These are phyloP conservation scores for Archips crataeganus DNA, from an alignment of 2,888 invertebrate species.

Conservation along the genomic window DNA sequence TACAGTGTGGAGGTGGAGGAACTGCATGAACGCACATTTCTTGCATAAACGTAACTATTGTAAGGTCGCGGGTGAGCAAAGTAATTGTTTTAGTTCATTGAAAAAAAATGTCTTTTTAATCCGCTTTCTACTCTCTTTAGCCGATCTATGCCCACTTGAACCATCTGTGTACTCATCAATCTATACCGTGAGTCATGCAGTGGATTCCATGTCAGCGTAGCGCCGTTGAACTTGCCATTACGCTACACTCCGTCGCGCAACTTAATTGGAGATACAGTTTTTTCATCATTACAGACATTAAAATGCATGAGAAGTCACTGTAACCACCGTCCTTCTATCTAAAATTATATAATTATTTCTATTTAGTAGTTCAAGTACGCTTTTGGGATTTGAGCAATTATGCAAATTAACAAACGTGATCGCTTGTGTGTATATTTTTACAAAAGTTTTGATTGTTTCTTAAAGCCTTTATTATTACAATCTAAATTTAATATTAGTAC, in stretches of 20 bases:
- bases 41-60: no score
- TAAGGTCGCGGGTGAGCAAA: no score
- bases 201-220: conserved; percentile 61
- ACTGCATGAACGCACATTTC: no score
- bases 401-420: conserved; percentile 31
- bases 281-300: conserved; percentile 60
- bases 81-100: no score
- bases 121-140: neutral
- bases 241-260: conserved; percentile 64
- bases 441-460: conserved; percentile 27
- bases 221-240: conserved; percentile 62
- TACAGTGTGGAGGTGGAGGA: no score
- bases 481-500: no score
- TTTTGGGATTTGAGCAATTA: conserved; percentile 8
- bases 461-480: neutral
- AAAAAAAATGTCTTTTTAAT: no score
- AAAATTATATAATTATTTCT: conserved; percentile 24
- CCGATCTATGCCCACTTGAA: conserved; percentile 2
- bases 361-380: conserved; percentile 17
- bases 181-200: conserved; percentile 54
- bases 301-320: conserved; percentile 46
- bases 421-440: conserved; percentile 18
- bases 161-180: conserved; percentile 6
- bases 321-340: conserved; percentile 25
- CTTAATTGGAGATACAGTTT: conserved; percentile 71